phyloP scores from a whole-genome alignment of 2,113 vertebrate species.

The Sclerurus mexicanus region DNA sequence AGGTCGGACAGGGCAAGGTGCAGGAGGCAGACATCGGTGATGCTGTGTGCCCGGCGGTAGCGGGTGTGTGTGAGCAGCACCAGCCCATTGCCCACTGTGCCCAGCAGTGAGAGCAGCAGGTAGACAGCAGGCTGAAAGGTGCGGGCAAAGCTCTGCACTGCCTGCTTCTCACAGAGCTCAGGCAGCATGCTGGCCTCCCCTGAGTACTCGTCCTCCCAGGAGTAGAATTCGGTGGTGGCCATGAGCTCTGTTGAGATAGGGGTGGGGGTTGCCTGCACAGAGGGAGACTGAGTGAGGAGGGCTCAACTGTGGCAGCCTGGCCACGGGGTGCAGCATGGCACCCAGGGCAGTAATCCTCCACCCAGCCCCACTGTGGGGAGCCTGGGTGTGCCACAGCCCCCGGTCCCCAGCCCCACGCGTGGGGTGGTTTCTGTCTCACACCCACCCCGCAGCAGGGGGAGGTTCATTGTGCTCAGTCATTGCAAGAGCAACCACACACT shows the following conservation, averaged over 20 bases:
- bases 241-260: not conserved
- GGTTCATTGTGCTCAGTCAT: not conserved
- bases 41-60: slow-evolving; percentile 70
- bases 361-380: rapidly evolving
- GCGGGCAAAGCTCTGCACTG: slow-evolving; percentile 60
- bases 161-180: slow-evolving; percentile 73
- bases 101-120: slow-evolving; percentile 77
- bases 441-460: rapidly evolving
- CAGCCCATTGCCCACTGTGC: slow-evolving; percentile 82
- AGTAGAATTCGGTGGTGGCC: slow-evolving; percentile 9
- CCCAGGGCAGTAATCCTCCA: not conserved
- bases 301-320: rapidly evolving
- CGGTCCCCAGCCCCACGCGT: rapidly evolving
- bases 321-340: rapidly evolving
- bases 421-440: not conserved
- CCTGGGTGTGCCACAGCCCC: rapidly evolving
- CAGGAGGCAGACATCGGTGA: slow-evolving; percentile 87
- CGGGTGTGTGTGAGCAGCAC: slow-evolving; percentile 86
- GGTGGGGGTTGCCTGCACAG: not conserved
- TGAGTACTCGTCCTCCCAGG: not conserved
- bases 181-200: not conserved
- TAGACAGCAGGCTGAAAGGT: slow-evolving; percentile 80
- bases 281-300: not conserved
- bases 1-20: slow-evolving; percentile 89
- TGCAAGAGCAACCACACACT: not conserved